phyloP scores from a whole-genome alignment of 2,113 vertebrate species.

The Anarrhichthys ocellatus region DNA sequence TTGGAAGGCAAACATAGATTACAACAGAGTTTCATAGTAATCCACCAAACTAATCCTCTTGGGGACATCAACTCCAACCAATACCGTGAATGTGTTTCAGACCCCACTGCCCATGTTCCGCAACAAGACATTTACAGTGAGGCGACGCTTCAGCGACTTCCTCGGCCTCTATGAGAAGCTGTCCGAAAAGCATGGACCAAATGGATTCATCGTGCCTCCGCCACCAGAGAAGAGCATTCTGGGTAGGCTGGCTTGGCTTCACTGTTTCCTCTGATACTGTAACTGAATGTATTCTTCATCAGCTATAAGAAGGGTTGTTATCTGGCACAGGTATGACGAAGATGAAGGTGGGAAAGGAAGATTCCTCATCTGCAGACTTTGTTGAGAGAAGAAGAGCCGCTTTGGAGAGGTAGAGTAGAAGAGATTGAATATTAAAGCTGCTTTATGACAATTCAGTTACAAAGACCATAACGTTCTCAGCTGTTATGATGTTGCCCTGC shows the following conservation, averaged over 20 bases:
- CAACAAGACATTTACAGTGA: constrained; percentile 91
- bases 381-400: constrained; percentile 94
- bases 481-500: too few relatives aligned
- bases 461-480: not conserved
- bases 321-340: constrained; percentile 94
- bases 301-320: not conserved
- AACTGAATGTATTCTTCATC: not conserved
- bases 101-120: constrained; percentile 94
- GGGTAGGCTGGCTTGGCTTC: constrained; percentile 80
- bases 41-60: not conserved
- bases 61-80: rapidly evolving
- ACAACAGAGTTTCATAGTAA: not conserved
- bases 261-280: not conserved
- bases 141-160: constrained; percentile 98
- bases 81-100: constrained; percentile 74
- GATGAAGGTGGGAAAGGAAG: constrained; percentile 98
- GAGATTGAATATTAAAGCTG: not conserved
- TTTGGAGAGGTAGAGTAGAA: constrained; percentile 89
- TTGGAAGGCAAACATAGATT: not conserved
- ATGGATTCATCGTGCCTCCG: constrained; percentile 94
- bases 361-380: constrained; percentile 96
- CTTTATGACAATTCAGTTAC: not conserved
- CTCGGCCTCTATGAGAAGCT: constrained; percentile 97
- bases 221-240: constrained; percentile 97
- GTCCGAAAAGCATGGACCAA: constrained; percentile 92